These are phyloP conservation scores for Nezara viridula DNA, from an alignment of 2,888 invertebrate genomes.

Conservation along the genomic window DNA sequence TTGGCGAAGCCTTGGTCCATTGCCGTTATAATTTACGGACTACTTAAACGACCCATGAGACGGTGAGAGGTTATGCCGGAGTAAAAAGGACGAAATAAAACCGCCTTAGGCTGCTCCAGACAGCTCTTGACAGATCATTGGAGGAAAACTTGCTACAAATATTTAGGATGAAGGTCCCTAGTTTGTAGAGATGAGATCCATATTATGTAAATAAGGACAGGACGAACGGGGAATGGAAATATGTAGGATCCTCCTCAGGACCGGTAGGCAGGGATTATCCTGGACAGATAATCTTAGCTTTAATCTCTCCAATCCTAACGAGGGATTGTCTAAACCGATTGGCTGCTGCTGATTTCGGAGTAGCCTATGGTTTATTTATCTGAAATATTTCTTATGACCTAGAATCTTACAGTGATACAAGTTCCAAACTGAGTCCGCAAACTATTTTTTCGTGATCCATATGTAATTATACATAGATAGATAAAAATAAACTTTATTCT, in stretches of 20 bases:
- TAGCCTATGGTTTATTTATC: neutral
- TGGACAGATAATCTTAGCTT: neutral
- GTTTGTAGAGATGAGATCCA: neutral
- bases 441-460: too few relatives aligned
- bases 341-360: neutral
- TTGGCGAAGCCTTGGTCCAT: too few relatives aligned
- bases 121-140: too few relatives aligned
- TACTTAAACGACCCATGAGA: too few relatives aligned
- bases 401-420: too few relatives aligned
- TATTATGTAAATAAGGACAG: neutral
- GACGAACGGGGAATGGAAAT: slow-evolving; percentile 11
- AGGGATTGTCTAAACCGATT: neutral
- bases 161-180: neutral
- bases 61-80: too few relatives aligned
- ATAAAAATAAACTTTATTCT: too few relatives aligned
- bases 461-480: too few relatives aligned
- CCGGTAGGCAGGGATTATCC: neutral
- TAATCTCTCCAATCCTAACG: slow-evolving; percentile 6
- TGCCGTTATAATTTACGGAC: too few relatives aligned
- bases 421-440: too few relatives aligned
- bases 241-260: neutral
- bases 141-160: neutral
- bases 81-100: too few relatives aligned
- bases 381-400: neutral
- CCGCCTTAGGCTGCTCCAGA: too few relatives aligned